These are phyloP conservation scores for Hybognathus amarus DNA, from an alignment of 2,797 vertebrate species.

Conservation along the genomic window DNA sequence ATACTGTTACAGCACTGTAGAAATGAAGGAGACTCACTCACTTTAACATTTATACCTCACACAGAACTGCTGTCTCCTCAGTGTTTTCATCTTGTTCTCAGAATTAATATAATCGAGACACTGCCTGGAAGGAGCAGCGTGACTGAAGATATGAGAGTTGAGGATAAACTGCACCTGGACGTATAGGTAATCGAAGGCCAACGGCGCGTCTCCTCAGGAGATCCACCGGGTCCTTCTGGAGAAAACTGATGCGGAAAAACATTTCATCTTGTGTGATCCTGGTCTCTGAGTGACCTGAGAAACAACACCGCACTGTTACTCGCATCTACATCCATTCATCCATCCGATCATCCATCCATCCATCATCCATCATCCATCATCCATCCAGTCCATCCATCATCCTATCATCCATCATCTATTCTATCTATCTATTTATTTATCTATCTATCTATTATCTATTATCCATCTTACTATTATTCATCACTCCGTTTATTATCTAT, in stretches of 20 bases:
- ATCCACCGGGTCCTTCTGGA: slow-evolving; percentile 97
- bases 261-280: slow-evolving; percentile 97
- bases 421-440: too few relatives aligned
- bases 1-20: too few relatives aligned
- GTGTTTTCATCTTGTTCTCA: background rate
- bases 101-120: background rate
- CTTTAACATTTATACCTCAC: background rate
- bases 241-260: slow-evolving; percentile 98
- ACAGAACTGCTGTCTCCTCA: background rate
- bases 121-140: background rate
- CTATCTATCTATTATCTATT: too few relatives aligned
- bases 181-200: slow-evolving; percentile 98
- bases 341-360: too few relatives aligned
- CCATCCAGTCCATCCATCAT: background rate
- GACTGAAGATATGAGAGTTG: too few relatives aligned
- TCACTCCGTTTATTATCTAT: too few relatives aligned
- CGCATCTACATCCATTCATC: fast-evolving
- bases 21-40: too few relatives aligned
- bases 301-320: background rate
- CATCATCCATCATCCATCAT: too few relatives aligned
- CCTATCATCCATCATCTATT: too few relatives aligned
- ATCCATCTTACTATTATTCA: too few relatives aligned
- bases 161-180: slow-evolving; percentile 80
- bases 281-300: slow-evolving; percentile 95
- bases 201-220: slow-evolving; percentile 93